Evolutionary conservation across 2,113 vertebrate species (phyloP).

Genomic region (Hippoglossus stenolepis): DNA sequence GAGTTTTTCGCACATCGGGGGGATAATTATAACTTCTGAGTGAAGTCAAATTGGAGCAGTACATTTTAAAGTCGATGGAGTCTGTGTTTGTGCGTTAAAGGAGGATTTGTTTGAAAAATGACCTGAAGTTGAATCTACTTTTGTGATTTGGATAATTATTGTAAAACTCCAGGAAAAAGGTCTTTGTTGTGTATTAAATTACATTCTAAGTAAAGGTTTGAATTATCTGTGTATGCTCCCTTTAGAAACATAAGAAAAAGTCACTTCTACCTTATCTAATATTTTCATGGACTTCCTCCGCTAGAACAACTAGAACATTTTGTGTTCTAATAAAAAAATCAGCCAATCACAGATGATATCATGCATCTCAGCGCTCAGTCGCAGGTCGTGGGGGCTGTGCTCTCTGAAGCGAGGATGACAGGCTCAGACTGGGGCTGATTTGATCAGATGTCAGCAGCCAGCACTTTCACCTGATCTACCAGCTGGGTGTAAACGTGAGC

Average conservation of each 20-base stretch:
- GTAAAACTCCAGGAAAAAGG: too few species aligned
- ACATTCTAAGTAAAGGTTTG: too few species aligned
- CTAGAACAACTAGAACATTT: neutral
- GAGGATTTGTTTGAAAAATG: neutral
- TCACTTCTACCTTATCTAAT: neutral
- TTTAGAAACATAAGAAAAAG: too few species aligned
- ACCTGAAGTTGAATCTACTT: neutral
- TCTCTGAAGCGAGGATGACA: conserved; percentile 69
- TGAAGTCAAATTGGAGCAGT: conserved; percentile 52
- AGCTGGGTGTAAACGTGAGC: conserved; percentile 81
- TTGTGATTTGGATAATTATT: too few species aligned
- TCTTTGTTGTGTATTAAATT: too few species aligned
- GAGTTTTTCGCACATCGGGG: conserved; percentile 53
- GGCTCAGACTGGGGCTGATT: conserved; percentile 66
- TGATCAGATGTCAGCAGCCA: conserved; percentile 76
- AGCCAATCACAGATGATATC: conserved; percentile 41
- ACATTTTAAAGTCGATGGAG: conserved; percentile 52
- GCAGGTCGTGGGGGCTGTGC: conserved; percentile 59
- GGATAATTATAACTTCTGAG: conserved; percentile 65
- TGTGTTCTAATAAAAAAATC: neutral
- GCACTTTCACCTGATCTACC: conserved; percentile 82
- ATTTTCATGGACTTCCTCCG: neutral
- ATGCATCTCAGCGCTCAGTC: conserved; percentile 30
- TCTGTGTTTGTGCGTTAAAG: conserved; percentile 26
- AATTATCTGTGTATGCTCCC: too few species aligned